These are phyloP conservation scores for Chroicocephalus ridibundus DNA, from an alignment of 2,113 vertebrate species.

Conservation along the genomic window DNA sequence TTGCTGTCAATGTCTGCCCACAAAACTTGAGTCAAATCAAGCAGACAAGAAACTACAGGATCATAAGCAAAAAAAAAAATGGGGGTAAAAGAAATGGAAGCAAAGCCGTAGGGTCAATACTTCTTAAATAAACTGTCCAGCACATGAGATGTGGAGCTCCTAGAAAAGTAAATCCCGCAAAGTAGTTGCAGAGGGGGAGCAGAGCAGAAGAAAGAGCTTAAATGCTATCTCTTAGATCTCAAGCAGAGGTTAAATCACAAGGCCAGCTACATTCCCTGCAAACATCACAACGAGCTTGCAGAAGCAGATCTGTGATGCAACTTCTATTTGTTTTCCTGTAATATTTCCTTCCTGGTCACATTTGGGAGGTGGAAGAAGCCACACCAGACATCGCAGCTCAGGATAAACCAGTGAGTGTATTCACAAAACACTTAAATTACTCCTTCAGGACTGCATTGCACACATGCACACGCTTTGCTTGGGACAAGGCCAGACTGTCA, in stretches of 20 bases:
- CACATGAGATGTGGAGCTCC: fast-evolving
- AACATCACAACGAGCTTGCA: background rate
- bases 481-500: background rate
- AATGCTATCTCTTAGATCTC: background rate
- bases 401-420: background rate
- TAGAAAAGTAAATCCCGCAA: background rate
- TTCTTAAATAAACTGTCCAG: background rate
- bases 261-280: background rate
- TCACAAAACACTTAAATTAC: background rate
- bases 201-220: background rate
- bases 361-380: background rate
- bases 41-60: background rate
- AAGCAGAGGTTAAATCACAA: background rate
- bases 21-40: background rate
- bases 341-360: background rate
- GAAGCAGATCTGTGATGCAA: background rate
- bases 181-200: background rate
- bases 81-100: background rate
- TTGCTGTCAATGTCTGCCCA: background rate
- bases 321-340: background rate
- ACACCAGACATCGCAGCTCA: background rate
- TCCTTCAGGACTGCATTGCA: fast-evolving
- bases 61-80: background rate
- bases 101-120: background rate
- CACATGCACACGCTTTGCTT: background rate